Conservation (phyloP, 1,140 invertebrate species). For the Pinna nobilis region DNA sequence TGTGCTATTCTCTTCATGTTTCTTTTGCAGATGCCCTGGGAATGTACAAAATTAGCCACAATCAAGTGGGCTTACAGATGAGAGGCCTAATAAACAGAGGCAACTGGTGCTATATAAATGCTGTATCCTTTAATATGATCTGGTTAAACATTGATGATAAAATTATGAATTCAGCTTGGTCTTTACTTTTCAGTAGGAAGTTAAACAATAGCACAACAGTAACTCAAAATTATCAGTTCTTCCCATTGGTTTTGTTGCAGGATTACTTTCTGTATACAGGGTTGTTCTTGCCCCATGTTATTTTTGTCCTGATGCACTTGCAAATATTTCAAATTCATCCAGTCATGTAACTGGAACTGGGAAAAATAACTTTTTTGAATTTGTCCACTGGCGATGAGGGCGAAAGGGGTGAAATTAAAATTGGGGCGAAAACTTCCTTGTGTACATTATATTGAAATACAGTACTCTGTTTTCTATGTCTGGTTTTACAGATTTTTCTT, state of each 20-base stretch:
- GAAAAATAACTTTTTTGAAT: neutral
- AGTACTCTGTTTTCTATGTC: slow-evolving; percentile 36
- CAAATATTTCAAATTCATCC: neutral
- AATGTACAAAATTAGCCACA: slow-evolving; percentile 44
- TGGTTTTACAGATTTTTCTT: slow-evolving; percentile 51
- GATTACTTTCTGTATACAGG: too few species aligned
- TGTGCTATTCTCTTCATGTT: neutral
- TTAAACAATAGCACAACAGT: too few species aligned
- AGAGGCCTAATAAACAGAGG: slow-evolving; percentile 92
- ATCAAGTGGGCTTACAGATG: slow-evolving; percentile 79
- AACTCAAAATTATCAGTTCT: too few species aligned
- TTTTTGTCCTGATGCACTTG: too few species aligned
- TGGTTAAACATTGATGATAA: neutral
- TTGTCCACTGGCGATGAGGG: neutral
- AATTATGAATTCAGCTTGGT: too few species aligned
- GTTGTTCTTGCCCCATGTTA: too few species aligned
- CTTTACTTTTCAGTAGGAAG: too few species aligned
- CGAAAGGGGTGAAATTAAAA: neutral
- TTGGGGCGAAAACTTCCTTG: too few species aligned
- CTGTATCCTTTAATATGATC: slow-evolving; percentile 76
- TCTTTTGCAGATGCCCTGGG: slow-evolving; percentile 48
- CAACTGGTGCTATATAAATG: slow-evolving; percentile 98
- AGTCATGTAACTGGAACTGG: neutral
- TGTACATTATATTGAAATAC: neutral
- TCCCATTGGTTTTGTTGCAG: too few species aligned